Base-by-base conservation (phyloP, 2,888 invertebrate species). In the Stenoptilia bipunctidactyla region DNA sequence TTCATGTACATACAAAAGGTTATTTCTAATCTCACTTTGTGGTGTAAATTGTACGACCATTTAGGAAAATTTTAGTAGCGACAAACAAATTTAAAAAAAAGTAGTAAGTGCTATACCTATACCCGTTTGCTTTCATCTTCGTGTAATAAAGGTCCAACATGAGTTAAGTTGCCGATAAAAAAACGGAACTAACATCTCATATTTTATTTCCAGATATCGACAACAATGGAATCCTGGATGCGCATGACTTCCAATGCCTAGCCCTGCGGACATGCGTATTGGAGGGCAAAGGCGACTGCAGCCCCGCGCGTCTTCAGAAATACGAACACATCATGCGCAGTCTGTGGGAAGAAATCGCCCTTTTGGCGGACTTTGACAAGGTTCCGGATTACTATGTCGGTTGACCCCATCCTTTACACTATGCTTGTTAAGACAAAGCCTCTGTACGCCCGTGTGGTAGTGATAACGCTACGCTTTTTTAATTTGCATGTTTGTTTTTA, bases 361-460 rank as follows among this genome's bases (percentile, higher is more conserved):
- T 92, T 57, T 80, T 94, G 49, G 93, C 93, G 27, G 93, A 94
- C 82, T 93, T 93, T 72, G 92, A 94, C 72, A 93, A 93, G 90
- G 93, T 91, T 58, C 82, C 82, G 52, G 82, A 83, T 65, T 83
- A 84, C 65, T 83, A 84, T 82, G 83, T 84, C 83, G 82, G 84
- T 84, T 79, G 69, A 52, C 66, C 61, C 54, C 56, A 52, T 55
- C 61, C 50, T 39, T 34, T 39, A 34, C 20, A 20, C 20, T 20
- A 20, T 20, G 20, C 13, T 13, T 13, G 5, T 10, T 12, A 3
- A 9, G 4, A 8, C 20, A 20, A 20, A 20, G 20, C 20, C 41
- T 43, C 8, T 20, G 20, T 20, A 3, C 20, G 20, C 8, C 20
- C 20, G 8, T 20, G 20, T 20, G 20, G 3, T 20, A 20, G 20